These are phyloP conservation scores for Psilopogon haemacephalus DNA, from an alignment of 2,113 vertebrate genomes.

Conservation along the genomic window DNA sequence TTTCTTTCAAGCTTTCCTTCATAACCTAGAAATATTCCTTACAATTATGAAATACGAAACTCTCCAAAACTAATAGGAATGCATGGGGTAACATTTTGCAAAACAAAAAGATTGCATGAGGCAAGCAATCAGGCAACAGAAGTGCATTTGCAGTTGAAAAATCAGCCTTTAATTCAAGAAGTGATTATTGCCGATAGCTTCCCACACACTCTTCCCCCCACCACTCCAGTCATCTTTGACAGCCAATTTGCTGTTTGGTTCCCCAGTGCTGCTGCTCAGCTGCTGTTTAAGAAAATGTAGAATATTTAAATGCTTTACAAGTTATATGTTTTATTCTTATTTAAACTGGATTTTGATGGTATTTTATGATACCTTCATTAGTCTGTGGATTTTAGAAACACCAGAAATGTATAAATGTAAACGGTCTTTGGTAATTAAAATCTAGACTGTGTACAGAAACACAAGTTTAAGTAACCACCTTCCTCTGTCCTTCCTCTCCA, in stretches of 20 bases:
- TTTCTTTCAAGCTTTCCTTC: not conserved
- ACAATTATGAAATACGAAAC: not conserved
- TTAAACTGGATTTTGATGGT: not conserved
- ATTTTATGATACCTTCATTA: not conserved
- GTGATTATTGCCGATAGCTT: not conserved
- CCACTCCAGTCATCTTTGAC: not conserved
- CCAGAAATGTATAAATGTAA: not conserved
- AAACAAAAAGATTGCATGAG: not conserved
- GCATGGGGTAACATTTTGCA: not conserved
- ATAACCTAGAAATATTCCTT: not conserved
- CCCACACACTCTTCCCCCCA: not conserved
- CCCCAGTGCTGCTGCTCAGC: not conserved
- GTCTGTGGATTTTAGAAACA: not conserved
- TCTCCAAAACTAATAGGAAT: not conserved
- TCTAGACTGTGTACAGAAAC: not conserved
- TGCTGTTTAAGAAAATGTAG: not conserved
- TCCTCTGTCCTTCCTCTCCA: conserved; percentile 27
- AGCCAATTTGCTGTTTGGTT: not conserved
- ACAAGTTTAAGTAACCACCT: not conserved
- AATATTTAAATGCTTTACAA: not conserved
- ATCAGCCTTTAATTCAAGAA: not conserved
- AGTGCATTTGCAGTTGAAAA: not conserved
- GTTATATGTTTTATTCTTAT: not conserved
- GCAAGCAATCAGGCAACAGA: not conserved
- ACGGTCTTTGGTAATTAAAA: not conserved